These are phyloP conservation scores for Chitala chitala DNA, from an alignment of 2,113 vertebrate genomes.

Conservation along the genomic window DNA sequence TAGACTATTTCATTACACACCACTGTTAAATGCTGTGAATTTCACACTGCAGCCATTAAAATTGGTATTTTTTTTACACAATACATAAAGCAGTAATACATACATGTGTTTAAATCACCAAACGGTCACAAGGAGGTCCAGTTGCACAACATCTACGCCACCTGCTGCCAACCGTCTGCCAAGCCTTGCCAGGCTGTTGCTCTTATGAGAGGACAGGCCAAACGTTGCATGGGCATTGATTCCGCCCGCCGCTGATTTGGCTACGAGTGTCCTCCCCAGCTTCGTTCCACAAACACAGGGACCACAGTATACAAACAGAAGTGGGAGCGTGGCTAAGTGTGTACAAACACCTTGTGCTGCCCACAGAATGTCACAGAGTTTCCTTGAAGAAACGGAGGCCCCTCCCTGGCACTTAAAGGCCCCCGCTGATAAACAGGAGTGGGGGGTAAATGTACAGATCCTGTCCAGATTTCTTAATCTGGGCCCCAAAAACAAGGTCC, in stretches of 20 bases:
- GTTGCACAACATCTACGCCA: too few species aligned
- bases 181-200: too few species aligned
- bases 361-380: slow-evolving; percentile 13
- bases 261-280: not conserved
- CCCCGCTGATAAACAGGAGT: not conserved
- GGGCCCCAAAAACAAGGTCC: slow-evolving; percentile 3
- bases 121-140: too few species aligned
- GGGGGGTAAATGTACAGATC: not conserved
- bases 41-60: too few species aligned
- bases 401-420: not conserved
- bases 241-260: not conserved
- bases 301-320: not conserved
- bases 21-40: too few species aligned
- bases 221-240: too few species aligned
- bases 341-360: not conserved
- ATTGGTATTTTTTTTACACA: too few species aligned
- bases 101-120: too few species aligned
- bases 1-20: too few species aligned
- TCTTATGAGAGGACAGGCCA: not conserved
- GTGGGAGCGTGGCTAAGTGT: not conserved
- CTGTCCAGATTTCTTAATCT: slow-evolving; percentile 9
- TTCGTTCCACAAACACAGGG: slow-evolving; percentile 4
- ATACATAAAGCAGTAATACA: too few species aligned
- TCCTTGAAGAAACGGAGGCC: slow-evolving; percentile 5
- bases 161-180: too few species aligned